phyloP scores from a whole-genome alignment of 2,888 invertebrate species.

The Rhimphoctona megacephalus region DNA sequence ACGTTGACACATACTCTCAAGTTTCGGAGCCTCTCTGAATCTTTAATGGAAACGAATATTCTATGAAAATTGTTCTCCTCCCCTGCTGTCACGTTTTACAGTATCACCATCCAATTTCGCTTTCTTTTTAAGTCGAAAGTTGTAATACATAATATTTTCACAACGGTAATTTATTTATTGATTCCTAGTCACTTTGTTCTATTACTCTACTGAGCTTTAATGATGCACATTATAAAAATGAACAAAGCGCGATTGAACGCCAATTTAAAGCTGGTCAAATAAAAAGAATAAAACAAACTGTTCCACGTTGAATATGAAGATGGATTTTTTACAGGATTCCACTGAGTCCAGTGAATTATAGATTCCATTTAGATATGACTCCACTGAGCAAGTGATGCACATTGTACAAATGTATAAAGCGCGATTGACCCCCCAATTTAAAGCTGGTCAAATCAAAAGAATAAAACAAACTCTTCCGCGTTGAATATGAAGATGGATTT shows the following conservation, averaged over 20 bases:
- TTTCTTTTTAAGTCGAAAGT: slow-evolving; percentile 8
- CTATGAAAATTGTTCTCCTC: slow-evolving; percentile 46
- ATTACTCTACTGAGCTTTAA: not conserved
- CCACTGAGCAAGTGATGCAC: no score
- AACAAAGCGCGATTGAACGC: not conserved
- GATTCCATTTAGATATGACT: slow-evolving; percentile 44
- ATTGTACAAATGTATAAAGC: not conserved
- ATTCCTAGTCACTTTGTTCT: not conserved
- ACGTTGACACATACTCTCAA: slow-evolving; percentile 53
- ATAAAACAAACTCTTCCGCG: not conserved
- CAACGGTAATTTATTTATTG: not conserved
- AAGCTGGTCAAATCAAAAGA: not conserved
- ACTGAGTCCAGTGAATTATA: not conserved
- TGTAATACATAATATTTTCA: not conserved
- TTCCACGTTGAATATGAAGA: not conserved
- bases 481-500: not conserved
- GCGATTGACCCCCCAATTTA: not conserved
- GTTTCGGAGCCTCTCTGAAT: slow-evolving; percentile 34
- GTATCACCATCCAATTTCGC: not conserved
- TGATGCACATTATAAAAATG: not conserved
- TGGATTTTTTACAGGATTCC: not conserved
- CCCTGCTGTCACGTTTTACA: not conserved
- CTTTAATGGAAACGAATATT: slow-evolving; percentile 55
- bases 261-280: not conserved
- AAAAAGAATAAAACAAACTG: not conserved